Base-by-base conservation (phyloP, 1,140 invertebrate species). In the Danaus melanippus region DNA sequence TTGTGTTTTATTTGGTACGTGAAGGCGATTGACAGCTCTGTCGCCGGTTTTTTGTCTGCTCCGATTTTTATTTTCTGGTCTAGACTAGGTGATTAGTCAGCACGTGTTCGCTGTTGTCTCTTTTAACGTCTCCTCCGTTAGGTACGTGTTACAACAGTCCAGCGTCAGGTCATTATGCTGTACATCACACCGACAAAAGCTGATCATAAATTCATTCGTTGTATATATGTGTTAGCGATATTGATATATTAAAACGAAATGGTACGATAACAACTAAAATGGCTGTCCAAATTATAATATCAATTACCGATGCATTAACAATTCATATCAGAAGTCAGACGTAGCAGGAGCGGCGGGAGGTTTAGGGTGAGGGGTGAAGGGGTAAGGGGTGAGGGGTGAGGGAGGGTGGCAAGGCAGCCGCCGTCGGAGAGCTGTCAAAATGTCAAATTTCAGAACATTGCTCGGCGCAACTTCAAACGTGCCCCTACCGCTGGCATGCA, bases 381-480 rank as follows among this genome's bases (percentile, higher is more conserved):
- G 55, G 66, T 55, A 67, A 56, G 63, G 63, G 55, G 66, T 55
- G 46, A 52, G 71, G 73, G 62, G 69, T 63, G 57, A 67, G 56
- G 62, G 68, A 62, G 53, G 71, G 74, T 66, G 71, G 68, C 66
- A 74, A 74, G 72, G 79, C 86, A 79, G 68, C 68, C 72, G 73
- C 71, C 83, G 81, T 79, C 80, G 82, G 82, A 74, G 79, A 79
- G 74, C 86, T 88, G 86, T 88, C 86, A 88, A 87, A 87, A 88
- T 81, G 86, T 88, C 86, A 88, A 88, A 88, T 88, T 88, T 87
- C 81, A 82, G 82, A 79, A 79, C 75, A 76, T 66, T 58, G 67
- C 74, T 70, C 70, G 73, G 77, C 80, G 76, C 79, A 76, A 83
- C 74, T 84, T 84, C 74, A 83, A 84, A 83, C 83, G 83, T 81